A percentile compares a stretch with the other conserved stretches of the same genome.
Evolutionary conservation across 2,113 vertebrate genomes (phyloP).

Genomic region (Nothobranchius furzeri): DNA sequence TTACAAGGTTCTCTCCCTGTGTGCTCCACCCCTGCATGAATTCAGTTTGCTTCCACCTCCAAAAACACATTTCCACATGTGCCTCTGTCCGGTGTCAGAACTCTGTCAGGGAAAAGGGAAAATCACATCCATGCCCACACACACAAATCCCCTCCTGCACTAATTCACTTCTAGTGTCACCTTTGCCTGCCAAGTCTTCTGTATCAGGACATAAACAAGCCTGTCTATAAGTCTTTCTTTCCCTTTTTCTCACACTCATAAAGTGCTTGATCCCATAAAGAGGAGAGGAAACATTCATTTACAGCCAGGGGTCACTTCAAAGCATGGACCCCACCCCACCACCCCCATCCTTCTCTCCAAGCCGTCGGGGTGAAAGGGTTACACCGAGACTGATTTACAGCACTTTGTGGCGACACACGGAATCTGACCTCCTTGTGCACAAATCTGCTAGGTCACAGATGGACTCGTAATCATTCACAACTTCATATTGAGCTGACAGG

Average conservation of each 20-base stretch:
- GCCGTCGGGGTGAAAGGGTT: constrained; percentile 53
- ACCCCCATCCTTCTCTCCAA: not conserved
- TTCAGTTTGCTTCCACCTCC: constrained; percentile 40
- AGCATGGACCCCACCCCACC: constrained; percentile 38
- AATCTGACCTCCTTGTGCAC: constrained; percentile 50
- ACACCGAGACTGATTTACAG: constrained; percentile 65
- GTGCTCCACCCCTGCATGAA: not conserved
- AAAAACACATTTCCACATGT: constrained; percentile 57
- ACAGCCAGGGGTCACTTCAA: constrained; percentile 71
- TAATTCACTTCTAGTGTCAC: constrained; percentile 54
- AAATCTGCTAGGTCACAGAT: constrained; percentile 23
- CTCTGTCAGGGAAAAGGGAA: constrained; percentile 39
- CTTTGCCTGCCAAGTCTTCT: constrained; percentile 54
- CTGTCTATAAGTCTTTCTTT: constrained; percentile 8
- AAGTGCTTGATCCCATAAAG: constrained; percentile 42
- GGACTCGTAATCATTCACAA: constrained; percentile 17
- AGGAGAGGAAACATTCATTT: constrained; percentile 54
- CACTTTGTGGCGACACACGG: constrained; percentile 37
- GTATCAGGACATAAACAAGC: constrained; percentile 64
- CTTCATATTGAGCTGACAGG: constrained; percentile 12
- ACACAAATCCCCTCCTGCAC: constrained; percentile 29
- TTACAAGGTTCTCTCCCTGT: constrained; percentile 19
- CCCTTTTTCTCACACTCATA: constrained; percentile 16
- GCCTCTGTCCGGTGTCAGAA: constrained; percentile 14
- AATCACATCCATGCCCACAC: constrained; percentile 54